Evolutionary conservation across 2,113 vertebrate genomes (phyloP).

Genomic region (Triplophysa rosa): DNA sequence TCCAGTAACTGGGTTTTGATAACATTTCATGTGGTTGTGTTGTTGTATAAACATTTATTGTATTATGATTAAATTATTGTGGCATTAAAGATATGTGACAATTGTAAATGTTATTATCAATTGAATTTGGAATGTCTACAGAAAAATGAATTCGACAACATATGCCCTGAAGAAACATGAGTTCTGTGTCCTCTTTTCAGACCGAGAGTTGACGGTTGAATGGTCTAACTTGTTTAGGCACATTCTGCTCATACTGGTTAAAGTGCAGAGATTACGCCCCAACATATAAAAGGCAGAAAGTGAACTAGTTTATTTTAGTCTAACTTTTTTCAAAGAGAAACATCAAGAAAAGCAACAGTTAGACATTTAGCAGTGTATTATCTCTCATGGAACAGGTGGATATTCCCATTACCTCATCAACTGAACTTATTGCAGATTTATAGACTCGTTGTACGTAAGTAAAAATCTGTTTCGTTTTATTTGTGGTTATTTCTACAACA

Average conservation of each 20-base stretch:
- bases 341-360: neutral
- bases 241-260: conserved; percentile 51
- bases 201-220: conserved; percentile 17
- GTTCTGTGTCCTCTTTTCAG: neutral
- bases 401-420: neutral
- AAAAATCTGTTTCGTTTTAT: neutral
- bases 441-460: neutral
- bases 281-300: neutral
- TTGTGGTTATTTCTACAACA: neutral
- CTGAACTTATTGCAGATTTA: neutral
- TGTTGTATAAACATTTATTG: neutral
- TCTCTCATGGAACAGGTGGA: neutral
- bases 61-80: neutral
- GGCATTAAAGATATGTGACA: neutral
- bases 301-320: conserved; percentile 17
- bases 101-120: neutral
- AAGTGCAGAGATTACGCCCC: conserved; percentile 48
- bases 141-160: neutral
- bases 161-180: neutral
- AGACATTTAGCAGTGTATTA: neutral
- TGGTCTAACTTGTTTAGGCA: conserved; percentile 50
- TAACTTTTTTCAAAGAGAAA: neutral
- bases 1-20: neutral
- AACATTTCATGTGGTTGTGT: neutral
- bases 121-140: neutral